These are phyloP conservation scores for Athalia circularis DNA, from an alignment of 2,888 invertebrate genomes.

Conservation along the genomic window DNA sequence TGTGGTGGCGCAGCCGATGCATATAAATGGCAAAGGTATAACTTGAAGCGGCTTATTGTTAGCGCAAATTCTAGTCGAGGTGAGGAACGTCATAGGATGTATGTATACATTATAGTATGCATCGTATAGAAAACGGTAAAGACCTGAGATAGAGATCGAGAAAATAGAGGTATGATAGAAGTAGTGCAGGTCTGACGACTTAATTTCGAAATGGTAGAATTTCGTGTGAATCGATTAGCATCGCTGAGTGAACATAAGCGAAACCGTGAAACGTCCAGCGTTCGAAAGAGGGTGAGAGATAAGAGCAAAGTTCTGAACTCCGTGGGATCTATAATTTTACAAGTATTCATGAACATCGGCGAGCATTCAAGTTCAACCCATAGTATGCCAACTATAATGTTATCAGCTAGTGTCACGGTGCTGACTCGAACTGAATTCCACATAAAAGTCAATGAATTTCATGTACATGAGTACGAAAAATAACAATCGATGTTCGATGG, in stretches of 20 bases:
- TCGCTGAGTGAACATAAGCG: constrained; percentile 27
- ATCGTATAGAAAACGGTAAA: too few relatives aligned
- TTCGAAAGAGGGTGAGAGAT: constrained; percentile 30
- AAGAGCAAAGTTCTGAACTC: constrained; percentile 32
- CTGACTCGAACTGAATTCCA: too few relatives aligned
- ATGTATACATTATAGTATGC: too few relatives aligned
- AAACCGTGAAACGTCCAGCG: constrained; percentile 3
- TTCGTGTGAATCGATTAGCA: constrained; percentile 36
- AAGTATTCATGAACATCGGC: constrained; percentile 18
- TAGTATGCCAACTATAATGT: neutral
- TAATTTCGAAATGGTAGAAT: constrained; percentile 34
- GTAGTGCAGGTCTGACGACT: neutral
- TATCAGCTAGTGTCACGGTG: too few relatives aligned
- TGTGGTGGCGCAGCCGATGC: too few relatives aligned
- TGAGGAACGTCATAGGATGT: too few relatives aligned
- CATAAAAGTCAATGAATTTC: neutral
- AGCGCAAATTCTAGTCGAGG: too few relatives aligned
- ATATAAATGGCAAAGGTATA: too few relatives aligned
- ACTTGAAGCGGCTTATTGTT: too few relatives aligned
- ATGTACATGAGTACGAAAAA: neutral
- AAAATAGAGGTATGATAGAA: neutral
- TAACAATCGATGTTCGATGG: too few relatives aligned
- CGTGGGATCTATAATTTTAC: constrained; percentile 35
- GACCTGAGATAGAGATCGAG: neutral
- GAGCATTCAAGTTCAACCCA: constrained; percentile 25